A percentile compares a stretch with the other conserved stretches of the same genome.
Conservation (phyloP, 2,888 invertebrate genomes). For the Dasysyrphus tricinctus region DNA sequence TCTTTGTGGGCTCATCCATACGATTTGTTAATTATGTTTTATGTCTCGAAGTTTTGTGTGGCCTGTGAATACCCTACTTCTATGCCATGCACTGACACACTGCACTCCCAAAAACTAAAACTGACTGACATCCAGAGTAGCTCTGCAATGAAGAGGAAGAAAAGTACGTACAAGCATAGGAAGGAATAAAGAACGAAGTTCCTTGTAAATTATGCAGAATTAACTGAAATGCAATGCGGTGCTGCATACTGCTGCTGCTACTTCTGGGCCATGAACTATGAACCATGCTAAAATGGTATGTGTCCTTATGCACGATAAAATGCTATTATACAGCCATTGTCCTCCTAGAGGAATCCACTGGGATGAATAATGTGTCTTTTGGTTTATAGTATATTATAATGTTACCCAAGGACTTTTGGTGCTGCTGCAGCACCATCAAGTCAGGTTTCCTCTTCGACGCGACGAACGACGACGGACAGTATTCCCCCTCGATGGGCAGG, state of each 20-base stretch:
- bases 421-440: slow-evolving; percentile 21
- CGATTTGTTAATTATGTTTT: slow-evolving; percentile 70
- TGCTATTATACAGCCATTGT: slow-evolving; percentile 68
- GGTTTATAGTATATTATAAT: slow-evolving; percentile 36
- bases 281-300: slow-evolving; percentile 28
- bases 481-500: not conserved
- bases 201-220: slow-evolving; percentile 64
- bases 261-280: slow-evolving; percentile 64
- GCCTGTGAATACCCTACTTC: not conserved
- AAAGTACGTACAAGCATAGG: not conserved
- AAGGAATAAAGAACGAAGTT: slow-evolving; percentile 16
- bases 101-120: slow-evolving; percentile 13
- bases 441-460: slow-evolving; percentile 15
- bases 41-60: slow-evolving; percentile 56
- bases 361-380: slow-evolving; percentile 60
- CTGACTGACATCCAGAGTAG: not conserved
- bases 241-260: slow-evolving; percentile 2
- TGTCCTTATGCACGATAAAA: slow-evolving; percentile 54
- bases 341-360: slow-evolving; percentile 42
- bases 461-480: not conserved
- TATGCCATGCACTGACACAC: not conserved
- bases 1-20: slow-evolving; percentile 51
- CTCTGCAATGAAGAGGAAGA: not conserved
- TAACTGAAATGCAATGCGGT: slow-evolving; percentile 67
- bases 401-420: slow-evolving; percentile 44